These are phyloP conservation scores for Mesembrinibis cayennensis DNA, from an alignment of 2,113 vertebrate species.

Conservation along the genomic window DNA sequence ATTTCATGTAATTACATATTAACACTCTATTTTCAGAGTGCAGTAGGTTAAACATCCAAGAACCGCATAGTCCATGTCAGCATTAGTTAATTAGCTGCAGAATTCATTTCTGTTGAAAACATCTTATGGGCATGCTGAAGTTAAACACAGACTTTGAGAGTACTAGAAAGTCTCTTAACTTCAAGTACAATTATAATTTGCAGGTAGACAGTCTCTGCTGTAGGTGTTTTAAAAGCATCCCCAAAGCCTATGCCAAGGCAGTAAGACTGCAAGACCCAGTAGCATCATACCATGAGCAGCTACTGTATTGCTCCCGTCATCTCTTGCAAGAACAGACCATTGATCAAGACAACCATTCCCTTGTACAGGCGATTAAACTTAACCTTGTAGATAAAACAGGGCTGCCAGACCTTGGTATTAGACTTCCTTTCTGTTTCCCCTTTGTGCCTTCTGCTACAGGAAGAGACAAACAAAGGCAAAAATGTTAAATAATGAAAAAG, in stretches of 20 bases:
- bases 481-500: background rate
- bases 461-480: background rate
- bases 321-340: background rate
- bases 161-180: constrained; percentile 1
- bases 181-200: background rate
- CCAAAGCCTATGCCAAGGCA: background rate
- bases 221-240: background rate
- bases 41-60: constrained; percentile 27
- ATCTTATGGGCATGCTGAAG: constrained; percentile 26
- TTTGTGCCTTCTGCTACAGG: background rate
- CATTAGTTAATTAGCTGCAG: constrained; percentile 47
- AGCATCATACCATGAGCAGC: background rate
- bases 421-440: background rate
- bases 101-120: constrained; percentile 44
- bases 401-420: background rate
- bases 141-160: constrained; percentile 30
- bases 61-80: constrained; percentile 24
- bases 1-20: constrained; percentile 31
- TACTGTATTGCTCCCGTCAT: background rate
- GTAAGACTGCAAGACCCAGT: background rate
- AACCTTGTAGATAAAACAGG: background rate
- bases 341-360: background rate
- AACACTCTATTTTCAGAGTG: constrained; percentile 40
- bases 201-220: background rate
- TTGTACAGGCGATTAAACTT: background rate